These are phyloP conservation scores for Accipiter cooperii DNA, from an alignment of 2,113 vertebrate genomes.

Conservation along the genomic window DNA sequence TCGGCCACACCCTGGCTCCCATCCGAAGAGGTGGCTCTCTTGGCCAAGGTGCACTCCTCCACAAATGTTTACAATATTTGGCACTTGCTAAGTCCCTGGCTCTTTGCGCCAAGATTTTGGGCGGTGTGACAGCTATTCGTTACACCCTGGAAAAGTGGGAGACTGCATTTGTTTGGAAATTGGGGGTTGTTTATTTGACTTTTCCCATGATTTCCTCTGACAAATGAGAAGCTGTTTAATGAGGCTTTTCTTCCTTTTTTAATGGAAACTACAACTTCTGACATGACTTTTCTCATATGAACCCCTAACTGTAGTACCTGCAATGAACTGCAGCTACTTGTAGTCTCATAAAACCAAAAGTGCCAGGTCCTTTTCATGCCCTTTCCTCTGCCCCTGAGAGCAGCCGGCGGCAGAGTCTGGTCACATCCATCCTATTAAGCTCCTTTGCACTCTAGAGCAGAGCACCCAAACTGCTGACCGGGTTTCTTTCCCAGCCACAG, in stretches of 20 bases:
- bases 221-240: neutral
- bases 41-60: constrained; percentile 37
- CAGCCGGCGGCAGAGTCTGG: neutral
- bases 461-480: neutral
- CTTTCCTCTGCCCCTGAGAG: neutral
- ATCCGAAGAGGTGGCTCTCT: neutral
- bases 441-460: neutral
- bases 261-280: neutral
- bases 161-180: neutral
- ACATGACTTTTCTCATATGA: neutral
- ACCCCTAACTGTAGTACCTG: neutral
- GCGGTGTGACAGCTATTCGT: neutral
- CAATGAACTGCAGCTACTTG: neutral
- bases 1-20: neutral
- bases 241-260: neutral
- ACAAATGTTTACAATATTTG: constrained; percentile 60
- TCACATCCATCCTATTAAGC: neutral
- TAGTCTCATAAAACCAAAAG: neutral
- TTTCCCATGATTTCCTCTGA: neutral
- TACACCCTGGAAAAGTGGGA: constrained; percentile 36
- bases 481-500: neutral
- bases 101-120: neutral
- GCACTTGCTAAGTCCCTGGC: neutral
- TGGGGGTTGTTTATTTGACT: neutral
- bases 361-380: neutral